A percentile compares a stretch with the other conserved stretches of the same genome.
phyloP scores from a whole-genome alignment of 1,140 invertebrate genomes.

The Drosophila leontia region DNA sequence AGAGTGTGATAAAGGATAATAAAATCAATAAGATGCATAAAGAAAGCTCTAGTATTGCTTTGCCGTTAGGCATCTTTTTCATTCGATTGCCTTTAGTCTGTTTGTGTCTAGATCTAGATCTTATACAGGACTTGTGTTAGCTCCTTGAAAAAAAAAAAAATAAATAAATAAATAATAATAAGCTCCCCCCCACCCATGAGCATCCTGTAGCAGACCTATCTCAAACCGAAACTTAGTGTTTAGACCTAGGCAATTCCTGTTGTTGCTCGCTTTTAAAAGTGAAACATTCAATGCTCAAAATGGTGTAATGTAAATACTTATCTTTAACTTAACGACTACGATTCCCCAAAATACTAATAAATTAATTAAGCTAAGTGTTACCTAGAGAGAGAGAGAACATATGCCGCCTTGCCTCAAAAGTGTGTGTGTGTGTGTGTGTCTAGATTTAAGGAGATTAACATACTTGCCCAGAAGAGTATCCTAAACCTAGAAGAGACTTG shows the following conservation, averaged over 20 bases:
- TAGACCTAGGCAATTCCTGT: slow-evolving; percentile 51
- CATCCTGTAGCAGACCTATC: slow-evolving; percentile 32
- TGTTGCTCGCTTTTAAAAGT: slow-evolving; percentile 71
- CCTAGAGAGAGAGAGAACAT: slow-evolving; percentile 9
- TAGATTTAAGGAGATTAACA: slow-evolving; percentile 8
- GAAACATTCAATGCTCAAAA: slow-evolving; percentile 80
- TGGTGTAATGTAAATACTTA: slow-evolving; percentile 46
- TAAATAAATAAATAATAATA: neutral
- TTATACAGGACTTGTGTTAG: slow-evolving; percentile 26
- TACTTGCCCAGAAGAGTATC: neutral
- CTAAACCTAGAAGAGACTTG: neutral
- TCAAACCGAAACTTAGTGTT: slow-evolving; percentile 28
- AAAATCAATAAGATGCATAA: neutral
- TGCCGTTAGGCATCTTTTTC: neutral
- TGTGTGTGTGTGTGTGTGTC: neutral
- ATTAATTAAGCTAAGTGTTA: slow-evolving; percentile 34
- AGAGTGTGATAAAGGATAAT: neutral
- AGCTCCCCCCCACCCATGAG: neutral
- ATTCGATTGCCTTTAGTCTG: neutral
- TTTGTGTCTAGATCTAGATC: slow-evolving; percentile 22
- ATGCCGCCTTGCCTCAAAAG: slow-evolving; percentile 45
- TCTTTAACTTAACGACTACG: neutral
- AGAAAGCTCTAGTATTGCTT: no score
- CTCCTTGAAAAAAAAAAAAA: neutral
- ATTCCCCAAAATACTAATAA: slow-evolving; percentile 6